These are phyloP conservation scores for Melinopterus prodromus DNA, from an alignment of 2,888 invertebrate species.

Conservation along the genomic window DNA sequence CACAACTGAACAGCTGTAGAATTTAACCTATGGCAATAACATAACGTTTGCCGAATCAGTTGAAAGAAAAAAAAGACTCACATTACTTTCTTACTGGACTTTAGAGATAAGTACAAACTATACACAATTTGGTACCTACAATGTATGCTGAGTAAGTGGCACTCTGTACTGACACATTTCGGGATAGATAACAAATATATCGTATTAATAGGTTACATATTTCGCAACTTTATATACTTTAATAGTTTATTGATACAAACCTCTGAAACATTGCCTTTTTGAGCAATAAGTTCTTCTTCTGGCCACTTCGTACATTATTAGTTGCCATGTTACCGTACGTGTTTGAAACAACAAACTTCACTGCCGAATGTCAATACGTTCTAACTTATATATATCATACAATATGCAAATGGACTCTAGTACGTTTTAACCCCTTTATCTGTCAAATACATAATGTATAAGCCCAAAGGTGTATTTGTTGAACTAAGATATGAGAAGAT, in stretches of 20 bases:
- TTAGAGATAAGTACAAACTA: not conserved
- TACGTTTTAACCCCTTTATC: not conserved
- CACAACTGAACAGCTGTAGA: not conserved
- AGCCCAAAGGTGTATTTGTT: conserved; percentile 18
- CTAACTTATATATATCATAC: conserved; percentile 8
- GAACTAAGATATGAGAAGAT: conserved; percentile 18
- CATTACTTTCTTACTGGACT: not conserved
- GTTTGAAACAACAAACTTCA: not conserved
- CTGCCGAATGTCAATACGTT: not conserved
- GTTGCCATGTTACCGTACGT: not conserved
- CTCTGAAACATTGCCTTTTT: conserved; percentile 16
- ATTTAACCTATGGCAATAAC: not conserved
- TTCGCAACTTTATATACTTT: too few species aligned
- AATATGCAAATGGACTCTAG: conserved; percentile 20
- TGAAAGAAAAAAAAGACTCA: not conserved
- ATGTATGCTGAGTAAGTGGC: not conserved
- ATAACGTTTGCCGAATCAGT: not conserved
- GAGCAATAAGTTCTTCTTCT: conserved; percentile 18
- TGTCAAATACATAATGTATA: conserved; percentile 18
- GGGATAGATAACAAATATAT: not conserved
- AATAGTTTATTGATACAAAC: not conserved
- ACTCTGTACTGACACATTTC: not conserved
- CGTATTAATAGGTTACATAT: too few species aligned
- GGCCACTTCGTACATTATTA: not conserved
- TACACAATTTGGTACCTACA: not conserved